These are phyloP conservation scores for Okamejei kenojei DNA, from an alignment of 2,797 vertebrate species.

Conservation along the genomic window DNA sequence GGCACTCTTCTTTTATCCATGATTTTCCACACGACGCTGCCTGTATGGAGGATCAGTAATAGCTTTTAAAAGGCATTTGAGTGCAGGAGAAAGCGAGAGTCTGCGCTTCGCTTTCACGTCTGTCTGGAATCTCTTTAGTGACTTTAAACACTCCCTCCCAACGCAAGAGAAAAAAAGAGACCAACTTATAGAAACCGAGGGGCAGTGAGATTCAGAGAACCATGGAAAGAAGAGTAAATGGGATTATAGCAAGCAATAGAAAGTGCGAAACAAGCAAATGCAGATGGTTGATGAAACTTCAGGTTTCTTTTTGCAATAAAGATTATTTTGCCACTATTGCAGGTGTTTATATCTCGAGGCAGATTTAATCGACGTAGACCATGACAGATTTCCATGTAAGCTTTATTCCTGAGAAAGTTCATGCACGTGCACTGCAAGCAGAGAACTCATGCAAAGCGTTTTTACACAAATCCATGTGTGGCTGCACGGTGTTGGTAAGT, in stretches of 20 bases:
- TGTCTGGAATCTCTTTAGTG: constrained; percentile 28
- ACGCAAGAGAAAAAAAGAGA: background rate
- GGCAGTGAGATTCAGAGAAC: constrained; percentile 12
- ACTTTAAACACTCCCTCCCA: constrained; percentile 26
- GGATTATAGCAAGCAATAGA: constrained; percentile 24
- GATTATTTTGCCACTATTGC: constrained; percentile 34
- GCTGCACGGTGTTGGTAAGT: background rate
- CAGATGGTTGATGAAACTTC: constrained; percentile 36
- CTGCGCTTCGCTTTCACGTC: constrained; percentile 44
- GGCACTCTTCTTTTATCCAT: constrained; percentile 72
- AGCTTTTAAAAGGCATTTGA: constrained; percentile 68
- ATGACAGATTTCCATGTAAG: constrained; percentile 22
- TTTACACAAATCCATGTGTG: background rate
- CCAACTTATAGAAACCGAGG: constrained; percentile 22
- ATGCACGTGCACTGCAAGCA: background rate
- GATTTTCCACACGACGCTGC: constrained; percentile 77
- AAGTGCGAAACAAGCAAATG: constrained; percentile 32
- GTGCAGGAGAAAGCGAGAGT: constrained; percentile 54
- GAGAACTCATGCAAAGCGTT: background rate
- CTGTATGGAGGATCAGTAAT: constrained; percentile 61
- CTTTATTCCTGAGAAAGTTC: constrained; percentile 15
- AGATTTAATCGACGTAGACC: constrained; percentile 29
- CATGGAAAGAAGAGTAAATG: constrained; percentile 23
- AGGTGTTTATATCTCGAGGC: constrained; percentile 15
- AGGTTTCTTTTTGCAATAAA: constrained; percentile 21